Evolutionary conservation across 1,140 invertebrate genomes (phyloP).

Genomic region (Diprion similis): DNA sequence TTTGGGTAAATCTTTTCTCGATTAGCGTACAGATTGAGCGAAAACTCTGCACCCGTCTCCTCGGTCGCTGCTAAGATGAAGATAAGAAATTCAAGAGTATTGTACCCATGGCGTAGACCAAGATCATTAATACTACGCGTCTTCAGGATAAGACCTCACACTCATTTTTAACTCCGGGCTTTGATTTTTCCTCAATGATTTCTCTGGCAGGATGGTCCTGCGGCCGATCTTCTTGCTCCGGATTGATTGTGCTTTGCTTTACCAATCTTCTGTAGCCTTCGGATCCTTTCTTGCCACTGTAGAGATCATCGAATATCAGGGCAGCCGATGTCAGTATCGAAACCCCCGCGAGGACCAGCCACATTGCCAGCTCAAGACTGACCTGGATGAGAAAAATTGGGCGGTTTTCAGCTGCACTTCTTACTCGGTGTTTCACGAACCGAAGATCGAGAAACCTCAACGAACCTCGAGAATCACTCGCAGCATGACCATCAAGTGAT

Average conservation of each 20-base stretch:
- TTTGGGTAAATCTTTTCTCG: no score
- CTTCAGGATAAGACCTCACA: not conserved
- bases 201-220: not conserved
- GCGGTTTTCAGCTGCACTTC: not conserved
- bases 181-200: not conserved
- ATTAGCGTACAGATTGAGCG: no score
- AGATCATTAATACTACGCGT: no score
- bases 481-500: slow-evolving; percentile 28
- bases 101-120: no score
- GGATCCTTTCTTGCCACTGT: slow-evolving; percentile 11
- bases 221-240: not conserved
- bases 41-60: not conserved
- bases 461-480: slow-evolving; percentile 38
- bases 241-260: not conserved
- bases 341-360: slow-evolving; percentile 43
- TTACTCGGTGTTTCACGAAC: no score
- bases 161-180: not conserved
- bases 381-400: slow-evolving; percentile 31
- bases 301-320: slow-evolving; percentile 35
- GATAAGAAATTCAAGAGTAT: not conserved
- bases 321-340: slow-evolving; percentile 33
- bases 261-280: not conserved
- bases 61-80: not conserved
- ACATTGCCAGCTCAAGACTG: slow-evolving; percentile 39
- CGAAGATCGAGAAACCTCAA: not conserved